phyloP scores from a whole-genome alignment of 2,797 vertebrate species.

The Dendrocincla tyrannina region DNA sequence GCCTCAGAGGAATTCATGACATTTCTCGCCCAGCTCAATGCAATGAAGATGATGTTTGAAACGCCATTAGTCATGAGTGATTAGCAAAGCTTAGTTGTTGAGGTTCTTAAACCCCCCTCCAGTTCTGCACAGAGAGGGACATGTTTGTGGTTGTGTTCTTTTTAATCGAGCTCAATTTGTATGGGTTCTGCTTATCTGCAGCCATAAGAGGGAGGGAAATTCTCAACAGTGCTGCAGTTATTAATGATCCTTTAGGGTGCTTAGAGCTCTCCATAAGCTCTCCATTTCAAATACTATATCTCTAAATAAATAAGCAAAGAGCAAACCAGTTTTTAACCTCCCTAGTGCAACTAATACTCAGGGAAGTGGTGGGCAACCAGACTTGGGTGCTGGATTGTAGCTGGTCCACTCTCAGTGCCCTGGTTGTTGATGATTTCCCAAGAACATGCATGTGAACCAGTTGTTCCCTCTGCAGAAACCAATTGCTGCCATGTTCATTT shows the following conservation, averaged over 20 bases:
- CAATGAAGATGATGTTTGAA: constrained; percentile 55
- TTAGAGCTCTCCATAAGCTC: constrained; percentile 3
- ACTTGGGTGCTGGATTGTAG: background rate
- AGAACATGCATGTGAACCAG: background rate
- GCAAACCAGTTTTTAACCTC: background rate
- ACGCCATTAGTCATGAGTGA: constrained; percentile 56
- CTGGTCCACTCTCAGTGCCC: background rate
- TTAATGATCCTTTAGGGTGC: constrained; percentile 1
- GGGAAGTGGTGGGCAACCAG: background rate
- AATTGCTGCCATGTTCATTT: background rate
- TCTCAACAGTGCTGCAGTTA: constrained; percentile 12
- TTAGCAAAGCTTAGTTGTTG: constrained; percentile 55
- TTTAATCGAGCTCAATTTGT: constrained; percentile 24
- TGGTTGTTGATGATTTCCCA: background rate
- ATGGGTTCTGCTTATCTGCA: constrained; percentile 41
- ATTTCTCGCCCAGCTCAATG: constrained; percentile 33
- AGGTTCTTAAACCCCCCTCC: constrained; percentile 22
- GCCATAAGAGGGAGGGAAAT: background rate
- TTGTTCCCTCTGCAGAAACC: background rate
- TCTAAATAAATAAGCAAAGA: constrained; percentile 5
- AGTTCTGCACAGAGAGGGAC: background rate
- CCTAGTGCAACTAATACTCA: background rate
- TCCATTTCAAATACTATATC: background rate
- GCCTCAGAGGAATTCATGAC: constrained; percentile 62
- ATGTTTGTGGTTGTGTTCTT: constrained; percentile 2